A percentile compares a stretch with the other conserved stretches of the same genome.
Conservation (phyloP, 2,797 vertebrate genomes). For the Smutsia gigantea region DNA sequence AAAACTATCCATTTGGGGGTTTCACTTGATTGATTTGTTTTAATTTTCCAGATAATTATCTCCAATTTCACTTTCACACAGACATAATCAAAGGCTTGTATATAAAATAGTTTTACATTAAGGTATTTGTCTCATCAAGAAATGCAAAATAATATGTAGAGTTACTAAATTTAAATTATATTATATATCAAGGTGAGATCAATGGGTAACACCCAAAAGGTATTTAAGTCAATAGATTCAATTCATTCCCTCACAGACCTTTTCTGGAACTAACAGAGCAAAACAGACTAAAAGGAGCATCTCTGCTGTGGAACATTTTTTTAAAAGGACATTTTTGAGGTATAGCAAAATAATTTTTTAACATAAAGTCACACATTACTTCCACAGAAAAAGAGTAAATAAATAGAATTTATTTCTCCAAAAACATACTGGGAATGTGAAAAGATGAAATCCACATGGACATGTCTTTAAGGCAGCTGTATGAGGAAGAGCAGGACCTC, state of each 20-base stretch:
- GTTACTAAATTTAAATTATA: conserved; percentile 41
- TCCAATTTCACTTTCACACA: conserved; percentile 36
- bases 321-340: background rate
- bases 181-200: background rate
- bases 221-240: background rate
- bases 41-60: conserved; percentile 43
- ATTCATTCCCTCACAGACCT: background rate
- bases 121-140: conserved; percentile 20
- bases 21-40: conserved; percentile 7
- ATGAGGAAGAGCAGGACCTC: background rate
- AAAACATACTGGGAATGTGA: background rate
- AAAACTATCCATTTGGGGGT: background rate
- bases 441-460: background rate
- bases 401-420: background rate
- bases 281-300: background rate
- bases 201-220: background rate
- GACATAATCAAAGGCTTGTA: background rate
- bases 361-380: background rate
- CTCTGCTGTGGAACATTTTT: background rate
- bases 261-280: background rate
- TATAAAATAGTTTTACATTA: conserved; percentile 10
- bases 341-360: background rate
- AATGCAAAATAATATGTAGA: background rate
- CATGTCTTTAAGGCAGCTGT: background rate
- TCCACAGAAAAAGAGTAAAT: background rate